phyloP scores from a whole-genome alignment of 2,113 vertebrate species.

The Paralichthys olivaceus region DNA sequence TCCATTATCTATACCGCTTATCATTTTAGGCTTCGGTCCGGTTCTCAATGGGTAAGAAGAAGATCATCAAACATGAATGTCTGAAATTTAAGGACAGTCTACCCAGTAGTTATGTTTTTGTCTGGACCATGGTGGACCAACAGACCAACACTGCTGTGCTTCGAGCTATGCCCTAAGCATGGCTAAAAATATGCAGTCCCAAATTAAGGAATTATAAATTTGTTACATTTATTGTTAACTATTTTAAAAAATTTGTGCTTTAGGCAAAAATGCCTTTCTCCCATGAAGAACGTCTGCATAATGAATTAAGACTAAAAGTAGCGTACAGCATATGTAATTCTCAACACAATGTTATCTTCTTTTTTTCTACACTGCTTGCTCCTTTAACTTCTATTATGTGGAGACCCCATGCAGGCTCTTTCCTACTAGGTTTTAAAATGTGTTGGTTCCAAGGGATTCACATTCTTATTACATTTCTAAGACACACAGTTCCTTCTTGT shows the following conservation, averaged over 20 bases:
- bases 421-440: conserved; percentile 39
- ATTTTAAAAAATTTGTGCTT: conserved; percentile 1
- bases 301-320: not conserved
- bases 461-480: conserved; percentile 56
- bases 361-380: not conserved
- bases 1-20: no score
- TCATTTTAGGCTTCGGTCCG: no score
- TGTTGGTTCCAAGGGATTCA: conserved; percentile 29
- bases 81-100: not conserved
- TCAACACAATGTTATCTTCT: not conserved
- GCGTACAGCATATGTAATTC: not conserved
- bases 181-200: not conserved
- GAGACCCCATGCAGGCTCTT: not conserved
- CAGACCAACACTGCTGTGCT: not conserved
- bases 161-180: not conserved
- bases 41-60: no score
- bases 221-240: no score
- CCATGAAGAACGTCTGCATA: not conserved
- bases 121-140: not conserved
- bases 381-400: conserved; percentile 8
- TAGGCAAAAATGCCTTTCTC: not conserved
- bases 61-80: no score
- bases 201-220: not conserved
- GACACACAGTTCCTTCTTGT: conserved; percentile 44
- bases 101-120: not conserved